Base-by-base conservation (phyloP, 92 coral and sea anemone species). In the Porites lobata region DNA sequence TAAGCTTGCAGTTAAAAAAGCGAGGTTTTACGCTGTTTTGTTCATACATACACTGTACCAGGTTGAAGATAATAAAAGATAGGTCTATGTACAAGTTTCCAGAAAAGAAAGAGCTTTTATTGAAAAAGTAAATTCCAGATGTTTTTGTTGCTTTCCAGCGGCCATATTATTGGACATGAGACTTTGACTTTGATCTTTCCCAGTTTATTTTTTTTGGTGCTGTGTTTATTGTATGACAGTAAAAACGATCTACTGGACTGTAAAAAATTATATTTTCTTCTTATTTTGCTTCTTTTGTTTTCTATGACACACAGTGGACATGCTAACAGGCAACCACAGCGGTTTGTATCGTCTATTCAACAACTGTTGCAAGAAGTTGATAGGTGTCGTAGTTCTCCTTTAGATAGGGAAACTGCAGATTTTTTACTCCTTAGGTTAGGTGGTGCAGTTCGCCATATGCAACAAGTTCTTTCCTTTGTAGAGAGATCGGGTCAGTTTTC, bases 361-460 rank as follows among this genome's bases (percentile, higher is more conserved):
- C 29, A n/a, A n/a, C 6, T 65, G 24, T 65, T 65, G 43, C 69
- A 65, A 19, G 69, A 65, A 65, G 21, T n/a, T n/a, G 69, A 65
- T 65, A 65, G 69, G 69, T 65, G 69, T 21, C 11, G 69, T 18
- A 11, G 32, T 65, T n/a, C 29, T 17, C 69, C 43, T 65, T 65
- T 65, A 1, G 69, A n/a, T 19, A 18, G 8, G 29, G 69, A 65
- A 29, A 65, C 69, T 12, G 69, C 69, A 4, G 11, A 65, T 65
- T 65, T 65, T 21, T 21, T 65, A 3, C 26, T 19, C 10, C 26
- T 19, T 65, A 19, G 69, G 4, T 69, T 69, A 22, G 18, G 65
- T 61, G 65, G 19, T 61, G 65, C 65, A 12, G 32, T 69, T 69
- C 74, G 74, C 51, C 74, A 69, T 51, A 29, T 29, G 51, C 74